Base-by-base conservation (phyloP, 2,888 invertebrate genomes). In the Plebejus melissa region DNA sequence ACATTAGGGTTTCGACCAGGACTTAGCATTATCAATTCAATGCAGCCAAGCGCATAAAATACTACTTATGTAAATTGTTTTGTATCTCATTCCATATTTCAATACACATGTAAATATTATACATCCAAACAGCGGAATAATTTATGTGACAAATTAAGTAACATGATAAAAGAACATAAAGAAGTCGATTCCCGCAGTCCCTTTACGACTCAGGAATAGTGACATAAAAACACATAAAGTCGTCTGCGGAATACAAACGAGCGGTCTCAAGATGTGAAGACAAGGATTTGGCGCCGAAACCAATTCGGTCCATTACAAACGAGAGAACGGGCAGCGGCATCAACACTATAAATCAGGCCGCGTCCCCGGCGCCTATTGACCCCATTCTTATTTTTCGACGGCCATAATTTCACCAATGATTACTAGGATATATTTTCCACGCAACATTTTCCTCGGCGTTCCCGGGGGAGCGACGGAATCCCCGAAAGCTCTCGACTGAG, bases 351-450 rank as follows among this genome's bases (percentile, higher is more conserved):
- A 83, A 85, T 82, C 81, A 82, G 80, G 81, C 82, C 81, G 82
- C 79, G 83, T 80, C 85, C 81, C 78, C 82, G 83, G 81, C 82
- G 83, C 83, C 86, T 81, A 82, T 82, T 82, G 83, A 81, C 83
- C 85, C 82, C 84, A 79, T 84, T 84, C 82, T 80, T 82, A 80
- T 81, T 81, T 83, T 84, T 82, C 81, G 81, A 80, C 77, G 80
- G 80, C 80, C 80, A 81, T 84, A 84, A 83, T 83, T 87, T 84
- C 83, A 83, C 81, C 84, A 81, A 81, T 81, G 81, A 81, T 81
- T 81, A 77, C 79, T 77, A 75, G 76, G 79, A 78, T 79, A 80
- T 79, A 81, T 79, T 82, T 80, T 79, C 79, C 76, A 65, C 76
- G 77, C 76, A 80, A 79, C 76, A 78, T 80, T 78, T 78, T 78